These are phyloP conservation scores for Lithosia quadra DNA, from an alignment of 2,888 invertebrate genomes.

Conservation along the genomic window DNA sequence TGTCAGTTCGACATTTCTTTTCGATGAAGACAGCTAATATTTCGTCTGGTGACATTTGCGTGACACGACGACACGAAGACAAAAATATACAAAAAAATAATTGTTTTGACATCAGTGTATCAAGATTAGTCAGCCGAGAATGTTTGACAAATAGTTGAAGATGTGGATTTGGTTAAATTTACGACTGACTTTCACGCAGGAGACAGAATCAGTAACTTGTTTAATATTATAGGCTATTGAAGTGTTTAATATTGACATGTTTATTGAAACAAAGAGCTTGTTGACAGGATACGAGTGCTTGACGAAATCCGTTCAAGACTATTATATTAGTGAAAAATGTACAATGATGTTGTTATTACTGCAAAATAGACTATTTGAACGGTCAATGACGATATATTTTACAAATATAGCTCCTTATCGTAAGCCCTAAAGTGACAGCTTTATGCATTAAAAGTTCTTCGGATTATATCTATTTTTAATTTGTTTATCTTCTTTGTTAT, in stretches of 20 bases:
- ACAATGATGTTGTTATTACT: constrained; percentile 5
- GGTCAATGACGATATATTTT: constrained; percentile 9
- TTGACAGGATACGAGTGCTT: constrained; percentile 10
- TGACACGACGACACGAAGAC: constrained; percentile 34
- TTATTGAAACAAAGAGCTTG: constrained; percentile 14
- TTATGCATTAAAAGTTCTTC: constrained; percentile 5
- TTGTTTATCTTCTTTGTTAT: neutral
- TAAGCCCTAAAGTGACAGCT: constrained; percentile 3
- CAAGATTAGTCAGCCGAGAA: constrained; percentile 31
- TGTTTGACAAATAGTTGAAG: constrained; percentile 21
- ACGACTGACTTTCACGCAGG: neutral
- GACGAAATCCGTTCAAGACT: constrained; percentile 7
- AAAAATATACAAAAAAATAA: constrained; percentile 24
- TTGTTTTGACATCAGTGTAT: constrained; percentile 45
- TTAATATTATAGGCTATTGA: constrained; percentile 18
- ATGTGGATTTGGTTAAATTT: constrained; percentile 12
- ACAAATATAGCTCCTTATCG: constrained; percentile 11
- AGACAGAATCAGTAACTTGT: constrained; percentile 10
- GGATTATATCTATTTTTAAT: neutral
- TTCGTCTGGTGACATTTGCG: constrained; percentile 46
- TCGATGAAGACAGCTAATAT: constrained; percentile 27
- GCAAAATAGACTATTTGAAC: constrained; percentile 1
- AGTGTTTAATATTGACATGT: constrained; percentile 21
- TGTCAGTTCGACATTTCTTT: constrained; percentile 9
- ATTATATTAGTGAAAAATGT: constrained; percentile 9